Base-by-base conservation (phyloP, 2,113 vertebrate species). In the Sebastes fasciatus region DNA sequence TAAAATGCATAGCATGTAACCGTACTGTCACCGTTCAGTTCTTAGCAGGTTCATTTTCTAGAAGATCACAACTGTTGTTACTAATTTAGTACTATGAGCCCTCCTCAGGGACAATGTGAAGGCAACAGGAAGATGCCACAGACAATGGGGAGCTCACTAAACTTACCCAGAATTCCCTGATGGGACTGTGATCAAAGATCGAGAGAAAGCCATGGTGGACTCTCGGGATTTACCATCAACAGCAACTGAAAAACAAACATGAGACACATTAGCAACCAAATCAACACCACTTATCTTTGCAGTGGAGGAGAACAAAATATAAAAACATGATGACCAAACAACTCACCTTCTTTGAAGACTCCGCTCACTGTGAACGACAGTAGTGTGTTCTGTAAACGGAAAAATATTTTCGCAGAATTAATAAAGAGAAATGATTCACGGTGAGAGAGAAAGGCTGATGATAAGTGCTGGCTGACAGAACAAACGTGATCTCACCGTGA, bases 311-410 rank as follows among this genome's bases (percentile, higher is more conserved):
- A 21, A 21, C 16, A 21, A 72, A 58, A 68, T 16, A n/a, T 54
- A 16, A 55, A 66, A 45, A 23, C 45, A 77, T 1, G 2, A n/a
- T 3, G 2, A 64, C 5, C 1, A 16, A 9, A 74, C 4, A 73
- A 74, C 93, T 91, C 52, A 97, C 97, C 96, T 94, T 98, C 97
- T 93, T 97, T 98, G 74, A 98, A 99, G 63, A 98, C 90, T 4
- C 98, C 97, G 1, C 94, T 97, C 45, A 98, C 96, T 1, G 96
- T 96, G 77, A 99, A 99, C 46, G 96, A 96, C 6, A 98, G 91
- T 64, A 99, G 86, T 0, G 95, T 97, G 82, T 93, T 96, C 98
- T 98, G 92, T 1, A 92, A 94, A 42, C 0, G 48, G 52, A 82
- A 54, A n/a, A 54, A 86, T 0, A 63, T 17, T 34, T 46, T 16